Evolutionary conservation across 2,113 vertebrate genomes (phyloP).

Genomic region (Channa maculata): DNA sequence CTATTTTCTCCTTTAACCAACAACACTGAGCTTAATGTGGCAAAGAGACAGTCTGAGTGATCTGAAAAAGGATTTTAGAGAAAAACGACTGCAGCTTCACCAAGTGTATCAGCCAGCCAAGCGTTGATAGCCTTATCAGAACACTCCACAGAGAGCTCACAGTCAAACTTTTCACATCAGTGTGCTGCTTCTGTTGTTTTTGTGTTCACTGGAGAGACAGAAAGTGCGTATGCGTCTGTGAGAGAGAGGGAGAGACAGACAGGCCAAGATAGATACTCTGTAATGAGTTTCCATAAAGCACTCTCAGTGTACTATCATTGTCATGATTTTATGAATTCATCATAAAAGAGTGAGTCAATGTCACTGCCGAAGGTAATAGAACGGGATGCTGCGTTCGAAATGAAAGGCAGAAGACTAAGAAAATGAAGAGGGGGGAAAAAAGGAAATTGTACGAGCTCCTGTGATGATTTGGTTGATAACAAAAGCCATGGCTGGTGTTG

Average conservation of each 20-base stretch:
- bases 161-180: constrained; percentile 75
- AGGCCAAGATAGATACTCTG: constrained; percentile 67
- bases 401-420: constrained; percentile 56
- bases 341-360: constrained; percentile 77
- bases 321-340: constrained; percentile 77
- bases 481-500: constrained; percentile 54
- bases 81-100: constrained; percentile 57
- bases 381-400: constrained; percentile 49
- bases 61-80: constrained; percentile 66
- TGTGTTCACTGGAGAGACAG: constrained; percentile 52
- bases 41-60: constrained; percentile 60
- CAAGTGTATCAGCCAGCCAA: constrained; percentile 71
- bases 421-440: neutral
- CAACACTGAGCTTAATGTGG: constrained; percentile 62
- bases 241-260: constrained; percentile 43
- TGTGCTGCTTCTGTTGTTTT: constrained; percentile 69
- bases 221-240: constrained; percentile 39
- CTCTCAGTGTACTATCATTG: constrained; percentile 66
- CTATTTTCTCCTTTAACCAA: constrained; percentile 56
- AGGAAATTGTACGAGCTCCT: constrained; percentile 66
- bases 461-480: constrained; percentile 70
- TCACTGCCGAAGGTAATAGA: constrained; percentile 66
- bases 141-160: constrained; percentile 74
- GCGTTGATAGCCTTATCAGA: constrained; percentile 76
- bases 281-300: constrained; percentile 78